Evolutionary conservation across 1,140 invertebrate genomes (phyloP), one percentile per base, ranked within the genome.

Genomic region (Drosophila hydei): DNA sequence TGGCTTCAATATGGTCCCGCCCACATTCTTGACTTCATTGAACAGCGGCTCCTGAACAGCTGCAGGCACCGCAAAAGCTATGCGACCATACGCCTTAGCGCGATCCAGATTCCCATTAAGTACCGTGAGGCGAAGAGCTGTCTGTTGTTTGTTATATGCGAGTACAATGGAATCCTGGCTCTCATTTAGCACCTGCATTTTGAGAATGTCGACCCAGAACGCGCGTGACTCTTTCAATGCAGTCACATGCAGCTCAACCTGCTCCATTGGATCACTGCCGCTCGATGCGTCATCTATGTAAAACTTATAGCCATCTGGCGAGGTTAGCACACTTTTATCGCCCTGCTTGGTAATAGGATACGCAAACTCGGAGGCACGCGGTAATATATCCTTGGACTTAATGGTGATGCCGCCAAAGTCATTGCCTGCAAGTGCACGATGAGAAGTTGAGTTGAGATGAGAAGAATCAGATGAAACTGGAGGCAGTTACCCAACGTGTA

Each of bases 261-360:
- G 96, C 58, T 95, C 89, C 0, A 99, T 94, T 47, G 96, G 96
- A 95, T 98, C 97, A 59, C 95, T 92, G 40, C 72, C 84, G 14
- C 93, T 93, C 40, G 94, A 92, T 33, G 94, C 92, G 91, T 97
- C 94, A 48, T 96, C 92, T 33, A 99, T 93, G 75, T 93, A 95
- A 92, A 98, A 98, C 81, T 95, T 96, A 91, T 99, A 98, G 18
- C 98, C 98, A 91, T 97, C 97, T 43, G 98, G 98, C 55, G 97
- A 85, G 93, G 87, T 78, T 72, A 93, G 36, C 63, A 92, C 45
- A 60, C 56, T 55, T 59, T 73, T 92, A 92, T 69, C 89, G 77
- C 69, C 67, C 6, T 77, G 45, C 30, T 75, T 52, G 0, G 16
- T 16, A 5, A 89, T 59, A 5, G 91, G 91, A 92, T 93, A 93